These are phyloP conservation scores for Perca schrenkii DNA, from an alignment of 2,113 vertebrate species.

Conservation along the genomic window DNA sequence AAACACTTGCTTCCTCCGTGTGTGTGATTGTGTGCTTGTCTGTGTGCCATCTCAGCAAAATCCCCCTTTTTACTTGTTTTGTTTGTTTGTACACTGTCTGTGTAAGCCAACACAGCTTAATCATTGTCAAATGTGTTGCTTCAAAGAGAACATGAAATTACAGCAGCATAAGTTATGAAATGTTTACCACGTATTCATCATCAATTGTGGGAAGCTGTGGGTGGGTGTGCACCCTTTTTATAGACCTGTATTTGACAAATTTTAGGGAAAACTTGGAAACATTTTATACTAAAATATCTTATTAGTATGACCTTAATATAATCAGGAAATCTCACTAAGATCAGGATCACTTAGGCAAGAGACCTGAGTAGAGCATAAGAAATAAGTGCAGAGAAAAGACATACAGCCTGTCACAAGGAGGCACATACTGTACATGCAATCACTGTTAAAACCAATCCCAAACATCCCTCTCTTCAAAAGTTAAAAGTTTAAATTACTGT, in stretches of 20 bases:
- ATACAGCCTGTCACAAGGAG: neutral
- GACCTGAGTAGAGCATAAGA: too few relatives aligned
- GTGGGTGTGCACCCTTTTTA: neutral
- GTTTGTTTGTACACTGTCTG: conserved; percentile 46
- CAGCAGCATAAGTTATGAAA: neutral
- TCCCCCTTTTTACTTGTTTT: neutral
- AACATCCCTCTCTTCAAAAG: neutral
- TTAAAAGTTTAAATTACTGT: neutral
- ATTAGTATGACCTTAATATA: too few relatives aligned
- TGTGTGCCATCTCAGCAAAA: too few relatives aligned
- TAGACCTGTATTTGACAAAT: neutral
- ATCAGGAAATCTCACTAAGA: too few relatives aligned
- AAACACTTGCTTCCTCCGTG: conserved; percentile 36
- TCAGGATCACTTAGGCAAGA: too few relatives aligned
- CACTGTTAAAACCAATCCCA: neutral
- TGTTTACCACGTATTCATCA: neutral
- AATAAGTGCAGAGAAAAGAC: too few relatives aligned
- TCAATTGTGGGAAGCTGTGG: too few relatives aligned
- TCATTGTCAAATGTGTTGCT: conserved; percentile 28
- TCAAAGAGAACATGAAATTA: neutral
- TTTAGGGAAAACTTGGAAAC: neutral
- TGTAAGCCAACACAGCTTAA: conserved; percentile 49
- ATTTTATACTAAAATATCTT: neutral
- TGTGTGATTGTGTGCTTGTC: too few relatives aligned
- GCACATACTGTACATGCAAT: neutral